Conservation (phyloP, 2,797 vertebrate species). For the Avahi laniger region DNA sequence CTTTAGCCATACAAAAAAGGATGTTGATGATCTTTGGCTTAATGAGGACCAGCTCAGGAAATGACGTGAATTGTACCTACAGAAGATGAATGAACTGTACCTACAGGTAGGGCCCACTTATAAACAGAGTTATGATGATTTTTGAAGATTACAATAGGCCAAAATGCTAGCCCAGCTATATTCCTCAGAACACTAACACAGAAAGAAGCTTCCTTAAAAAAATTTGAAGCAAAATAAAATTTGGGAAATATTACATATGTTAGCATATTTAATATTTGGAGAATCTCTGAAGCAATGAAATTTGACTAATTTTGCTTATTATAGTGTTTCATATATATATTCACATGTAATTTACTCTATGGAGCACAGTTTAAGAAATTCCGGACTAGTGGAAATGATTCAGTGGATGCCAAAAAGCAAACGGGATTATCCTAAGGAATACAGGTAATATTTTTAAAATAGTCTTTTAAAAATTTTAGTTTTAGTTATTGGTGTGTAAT, state of each 20-base stretch:
- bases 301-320: background rate
- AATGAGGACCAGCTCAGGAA: background rate
- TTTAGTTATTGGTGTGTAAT: too few relatives aligned
- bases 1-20: background rate
- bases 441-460: background rate
- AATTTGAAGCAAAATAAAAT: background rate
- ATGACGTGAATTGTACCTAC: background rate
- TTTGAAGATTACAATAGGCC: background rate
- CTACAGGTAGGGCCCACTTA: background rate
- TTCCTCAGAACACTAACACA: background rate
- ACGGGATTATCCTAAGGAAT: background rate
- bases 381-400: background rate
- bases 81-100: background rate
- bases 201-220: background rate
- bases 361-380: background rate
- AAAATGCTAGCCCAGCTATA: background rate
- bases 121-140: background rate
- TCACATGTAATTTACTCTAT: background rate
- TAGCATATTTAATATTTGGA: conserved; percentile 27
- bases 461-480: too few relatives aligned
- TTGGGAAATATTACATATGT: background rate
- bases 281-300: background rate
- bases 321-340: background rate
- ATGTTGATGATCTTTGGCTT: background rate
- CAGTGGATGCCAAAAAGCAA: background rate